Percentiles rank a stretch among this genome's conserved stretches.
These are phyloP conservation scores for Sterrhoptilus dennistouni DNA, from an alignment of 2,113 vertebrate genomes.

Conservation along the genomic window DNA sequence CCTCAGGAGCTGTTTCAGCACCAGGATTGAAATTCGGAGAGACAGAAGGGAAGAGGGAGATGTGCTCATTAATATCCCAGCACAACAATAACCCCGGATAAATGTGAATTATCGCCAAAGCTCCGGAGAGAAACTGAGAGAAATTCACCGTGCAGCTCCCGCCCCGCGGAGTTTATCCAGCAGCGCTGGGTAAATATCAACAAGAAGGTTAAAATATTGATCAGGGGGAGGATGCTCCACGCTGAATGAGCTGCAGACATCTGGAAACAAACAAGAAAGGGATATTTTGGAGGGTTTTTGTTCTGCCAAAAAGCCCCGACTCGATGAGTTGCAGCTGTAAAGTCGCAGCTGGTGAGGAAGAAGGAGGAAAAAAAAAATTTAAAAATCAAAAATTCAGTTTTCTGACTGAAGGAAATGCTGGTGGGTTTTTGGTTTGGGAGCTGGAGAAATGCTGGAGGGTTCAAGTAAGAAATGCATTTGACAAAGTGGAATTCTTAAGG, in stretches of 20 bases:
- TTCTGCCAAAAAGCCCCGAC: neutral
- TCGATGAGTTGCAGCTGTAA: conserved; percentile 3
- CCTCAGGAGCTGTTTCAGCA: neutral
- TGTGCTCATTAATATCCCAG: conserved; percentile 35
- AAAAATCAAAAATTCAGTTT: neutral
- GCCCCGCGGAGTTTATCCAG: conserved; percentile 32
- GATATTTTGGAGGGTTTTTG: neutral
- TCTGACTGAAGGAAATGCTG: neutral
- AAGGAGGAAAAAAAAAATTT: neutral
- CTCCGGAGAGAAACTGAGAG: conserved; percentile 26
- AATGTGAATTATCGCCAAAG: conserved; percentile 45
- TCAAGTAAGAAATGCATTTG: neutral
- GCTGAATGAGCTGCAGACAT: conserved; percentile 15
- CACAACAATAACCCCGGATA: conserved; percentile 40
- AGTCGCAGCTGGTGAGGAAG: neutral
- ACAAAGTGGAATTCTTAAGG: neutral
- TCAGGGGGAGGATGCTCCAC: conserved; percentile 39
- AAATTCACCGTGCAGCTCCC: conserved; percentile 9
- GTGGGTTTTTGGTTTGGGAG: neutral
- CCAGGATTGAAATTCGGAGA: neutral
- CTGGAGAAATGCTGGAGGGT: neutral
- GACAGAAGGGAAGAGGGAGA: neutral
- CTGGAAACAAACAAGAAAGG: conserved; percentile 54
- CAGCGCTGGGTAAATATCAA: conserved; percentile 56
- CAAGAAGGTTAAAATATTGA: conserved; percentile 65